Evolutionary conservation across 2,797 vertebrate genomes (phyloP), one percentile per base, ranked within the genome.

Genomic region (Phaenicophaeus curvirostris): DNA sequence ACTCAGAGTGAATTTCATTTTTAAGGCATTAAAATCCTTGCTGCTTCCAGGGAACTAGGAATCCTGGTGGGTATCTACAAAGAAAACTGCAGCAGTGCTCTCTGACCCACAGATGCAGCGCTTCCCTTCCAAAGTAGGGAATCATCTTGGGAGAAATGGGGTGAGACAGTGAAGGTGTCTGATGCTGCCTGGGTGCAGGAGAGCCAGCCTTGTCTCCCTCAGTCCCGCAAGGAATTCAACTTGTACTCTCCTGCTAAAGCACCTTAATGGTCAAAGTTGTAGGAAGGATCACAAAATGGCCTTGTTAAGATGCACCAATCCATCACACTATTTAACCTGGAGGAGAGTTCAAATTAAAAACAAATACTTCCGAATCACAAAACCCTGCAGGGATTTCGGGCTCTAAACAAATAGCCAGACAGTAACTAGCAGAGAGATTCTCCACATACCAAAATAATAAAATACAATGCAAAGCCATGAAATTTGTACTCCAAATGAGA

Each of bases 1-100:
- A 30, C 53, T 35, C 41, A 59, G 71, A 90, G 90, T 87, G 63
- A 90, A 94, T 93, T 82, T 78, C 7, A 78, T 89, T 90, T 95
- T 94, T 75, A 91, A 92, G 68, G 24, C 35, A 73, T 53, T 92
- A 66, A 94, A 95, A 88, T 42, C 44, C 41, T 76, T 42, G 44
- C 59, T 82, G 85, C 31, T 93, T 86, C 53, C 83, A 83, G 51
- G 89, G 10, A 87, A 75, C 46, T 13, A 69, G 54, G 50, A 74
- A 61, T 54, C 39, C 20, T 10, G 19, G 44, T 54, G n/a, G 48
- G 1, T 30, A 84, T 12, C 37, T 58, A 48, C 48, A 71, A 16
- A 82, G 75, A 51, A 58, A 55, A 35, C 31, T 28, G 46, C 31
- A 66, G 50, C 81, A 67, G 55, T 1, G 7, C 46, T 2, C 9